Conservation (phyloP, 2,113 vertebrate species). For the Origma solitaria region DNA sequence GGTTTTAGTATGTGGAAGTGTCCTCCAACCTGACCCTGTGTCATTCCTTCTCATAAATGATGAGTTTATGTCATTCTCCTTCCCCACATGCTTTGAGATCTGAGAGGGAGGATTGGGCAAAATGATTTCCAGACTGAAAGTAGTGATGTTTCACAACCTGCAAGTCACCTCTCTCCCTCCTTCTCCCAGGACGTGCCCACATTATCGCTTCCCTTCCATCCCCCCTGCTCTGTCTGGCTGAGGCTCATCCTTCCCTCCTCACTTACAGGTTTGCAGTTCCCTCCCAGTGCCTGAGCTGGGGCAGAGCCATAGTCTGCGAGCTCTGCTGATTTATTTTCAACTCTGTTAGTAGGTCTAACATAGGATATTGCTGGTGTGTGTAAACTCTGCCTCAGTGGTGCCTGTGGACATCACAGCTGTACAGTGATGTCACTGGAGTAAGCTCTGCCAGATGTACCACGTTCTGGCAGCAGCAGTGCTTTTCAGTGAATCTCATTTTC, state of each 20-base stretch:
- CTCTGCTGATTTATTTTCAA: not conserved
- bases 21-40: not conserved
- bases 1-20: not conserved
- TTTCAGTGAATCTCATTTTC: not conserved
- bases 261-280: not conserved
- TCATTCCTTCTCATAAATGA: not conserved
- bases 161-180: not conserved
- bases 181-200: accelerated
- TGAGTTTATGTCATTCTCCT: not conserved
- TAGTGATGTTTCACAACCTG: not conserved
- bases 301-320: not conserved
- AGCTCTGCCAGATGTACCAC: not conserved
- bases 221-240: not conserved
- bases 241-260: not conserved
- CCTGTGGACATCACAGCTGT: not conserved
- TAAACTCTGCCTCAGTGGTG: not conserved
- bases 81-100: not conserved
- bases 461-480: not conserved
- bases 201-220: not conserved
- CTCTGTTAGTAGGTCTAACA: not conserved
- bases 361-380: not conserved
- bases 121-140: not conserved
- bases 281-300: not conserved
- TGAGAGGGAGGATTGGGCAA: not conserved
- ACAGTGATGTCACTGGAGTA: not conserved